Evolutionary conservation across 2,797 vertebrate genomes (phyloP).

Genomic region (Semaprochilodus insignis): DNA sequence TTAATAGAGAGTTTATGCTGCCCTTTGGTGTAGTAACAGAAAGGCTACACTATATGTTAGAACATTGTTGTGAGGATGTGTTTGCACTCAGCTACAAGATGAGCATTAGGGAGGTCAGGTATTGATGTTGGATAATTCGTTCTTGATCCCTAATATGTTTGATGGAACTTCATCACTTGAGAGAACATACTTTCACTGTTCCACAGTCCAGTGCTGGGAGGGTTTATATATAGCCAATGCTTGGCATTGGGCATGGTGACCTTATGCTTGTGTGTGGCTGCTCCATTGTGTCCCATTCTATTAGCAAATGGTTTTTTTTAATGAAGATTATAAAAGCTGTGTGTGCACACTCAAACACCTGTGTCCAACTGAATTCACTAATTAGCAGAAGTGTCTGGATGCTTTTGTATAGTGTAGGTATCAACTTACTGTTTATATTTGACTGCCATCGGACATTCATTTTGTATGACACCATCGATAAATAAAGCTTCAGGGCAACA

Average conservation of each 20-base stretch:
- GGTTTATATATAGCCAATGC: not conserved
- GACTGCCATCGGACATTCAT: not conserved
- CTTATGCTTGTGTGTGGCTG: not conserved
- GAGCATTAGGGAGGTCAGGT: no score
- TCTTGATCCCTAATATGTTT: not conserved
- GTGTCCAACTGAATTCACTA: not conserved
- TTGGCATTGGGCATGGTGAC: not conserved
- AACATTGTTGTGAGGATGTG: no score
- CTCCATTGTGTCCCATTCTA: not conserved
- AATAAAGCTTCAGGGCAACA: conserved; percentile 1
- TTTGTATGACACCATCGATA: not conserved
- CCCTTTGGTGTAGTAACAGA: no score
- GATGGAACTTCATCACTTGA: not conserved
- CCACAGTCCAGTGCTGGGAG: not conserved
- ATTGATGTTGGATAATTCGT: no score
- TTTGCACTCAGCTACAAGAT: no score
- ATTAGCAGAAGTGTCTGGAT: not conserved
- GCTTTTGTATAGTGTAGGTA: not conserved
- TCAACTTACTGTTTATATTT: not conserved
- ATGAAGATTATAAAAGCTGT: not conserved
- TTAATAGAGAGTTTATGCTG: no score
- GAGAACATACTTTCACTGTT: no score
- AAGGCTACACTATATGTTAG: no score
- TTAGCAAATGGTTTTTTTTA: no score
- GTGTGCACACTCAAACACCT: not conserved